These are phyloP conservation scores for Cervus canadensis DNA, from an alignment of 2,113 vertebrate species.

Conservation along the genomic window DNA sequence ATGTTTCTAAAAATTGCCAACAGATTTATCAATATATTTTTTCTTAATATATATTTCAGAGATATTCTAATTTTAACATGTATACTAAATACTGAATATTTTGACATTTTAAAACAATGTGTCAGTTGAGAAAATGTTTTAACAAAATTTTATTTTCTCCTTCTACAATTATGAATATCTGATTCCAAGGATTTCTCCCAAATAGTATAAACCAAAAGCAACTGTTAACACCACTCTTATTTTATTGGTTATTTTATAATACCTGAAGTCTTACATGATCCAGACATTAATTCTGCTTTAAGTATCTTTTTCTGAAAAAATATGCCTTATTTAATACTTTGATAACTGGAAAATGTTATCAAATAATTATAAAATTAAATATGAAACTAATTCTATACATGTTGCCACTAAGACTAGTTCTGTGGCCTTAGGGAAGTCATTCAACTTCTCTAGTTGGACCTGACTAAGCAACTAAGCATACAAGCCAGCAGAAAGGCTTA, in stretches of 20 bases:
- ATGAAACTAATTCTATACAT: background rate
- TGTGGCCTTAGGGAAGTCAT: background rate
- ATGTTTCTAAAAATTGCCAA: slow-evolving; percentile 13
- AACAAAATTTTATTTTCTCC: background rate
- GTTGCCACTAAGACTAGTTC: background rate
- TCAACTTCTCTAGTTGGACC: background rate
- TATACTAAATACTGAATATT: background rate
- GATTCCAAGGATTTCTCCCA: background rate
- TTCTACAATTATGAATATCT: background rate
- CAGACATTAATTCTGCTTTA: background rate
- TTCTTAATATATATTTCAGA: slow-evolving; percentile 35
- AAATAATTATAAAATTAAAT: background rate
- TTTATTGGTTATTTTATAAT: background rate
- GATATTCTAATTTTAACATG: background rate
- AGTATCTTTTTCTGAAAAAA: background rate
- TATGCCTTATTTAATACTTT: background rate
- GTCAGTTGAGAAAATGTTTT: background rate
- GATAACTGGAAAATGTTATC: background rate
- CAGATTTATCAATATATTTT: background rate
- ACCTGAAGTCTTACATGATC: background rate
- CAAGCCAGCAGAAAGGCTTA: background rate
- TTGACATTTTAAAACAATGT: background rate
- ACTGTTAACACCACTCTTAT: background rate
- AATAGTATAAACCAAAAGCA: background rate
- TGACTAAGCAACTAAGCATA: background rate